Evolutionary conservation across 2,113 vertebrate species (phyloP).

Genomic region (Aramus guarauna): DNA sequence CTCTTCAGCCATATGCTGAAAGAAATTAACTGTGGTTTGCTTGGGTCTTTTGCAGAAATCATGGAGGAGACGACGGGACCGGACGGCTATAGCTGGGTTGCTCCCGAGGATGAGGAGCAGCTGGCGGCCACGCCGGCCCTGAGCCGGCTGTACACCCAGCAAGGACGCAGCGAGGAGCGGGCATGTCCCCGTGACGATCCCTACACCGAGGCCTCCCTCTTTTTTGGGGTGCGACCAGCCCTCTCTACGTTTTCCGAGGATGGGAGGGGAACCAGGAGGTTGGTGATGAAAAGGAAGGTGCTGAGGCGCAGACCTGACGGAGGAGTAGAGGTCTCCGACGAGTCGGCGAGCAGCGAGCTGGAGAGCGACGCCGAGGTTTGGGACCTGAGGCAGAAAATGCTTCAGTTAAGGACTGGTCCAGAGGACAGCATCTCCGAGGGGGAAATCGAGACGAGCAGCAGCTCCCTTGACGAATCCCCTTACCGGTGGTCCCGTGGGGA

Average conservation of each 20-base stretch:
- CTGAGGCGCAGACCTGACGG: conserved; percentile 64
- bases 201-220: conserved; percentile 9
- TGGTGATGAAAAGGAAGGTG: conserved; percentile 75
- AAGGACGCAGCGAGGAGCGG: not conserved
- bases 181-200: not conserved
- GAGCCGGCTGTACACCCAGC: not conserved
- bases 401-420: not conserved
- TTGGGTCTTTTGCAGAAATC: conserved; percentile 37
- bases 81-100: not conserved
- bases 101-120: not conserved
- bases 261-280: not conserved
- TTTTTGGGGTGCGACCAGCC: not conserved
- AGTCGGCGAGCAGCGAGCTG: not conserved
- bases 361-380: not conserved
- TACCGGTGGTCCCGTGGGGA: not conserved
- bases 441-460: not conserved
- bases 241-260: not conserved
- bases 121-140: not conserved
- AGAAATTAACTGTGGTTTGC: not conserved
- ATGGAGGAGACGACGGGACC: conserved; percentile 6
- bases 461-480: not conserved
- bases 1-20: not conserved
- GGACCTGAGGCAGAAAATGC: not conserved
- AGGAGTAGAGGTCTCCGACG: conserved; percentile 52
- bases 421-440: not conserved